Percentiles rank a stretch among this genome's conserved stretches.
These are phyloP conservation scores for Malurus melanocephalus DNA, from an alignment of 2,113 vertebrate genomes.

Conservation along the genomic window DNA sequence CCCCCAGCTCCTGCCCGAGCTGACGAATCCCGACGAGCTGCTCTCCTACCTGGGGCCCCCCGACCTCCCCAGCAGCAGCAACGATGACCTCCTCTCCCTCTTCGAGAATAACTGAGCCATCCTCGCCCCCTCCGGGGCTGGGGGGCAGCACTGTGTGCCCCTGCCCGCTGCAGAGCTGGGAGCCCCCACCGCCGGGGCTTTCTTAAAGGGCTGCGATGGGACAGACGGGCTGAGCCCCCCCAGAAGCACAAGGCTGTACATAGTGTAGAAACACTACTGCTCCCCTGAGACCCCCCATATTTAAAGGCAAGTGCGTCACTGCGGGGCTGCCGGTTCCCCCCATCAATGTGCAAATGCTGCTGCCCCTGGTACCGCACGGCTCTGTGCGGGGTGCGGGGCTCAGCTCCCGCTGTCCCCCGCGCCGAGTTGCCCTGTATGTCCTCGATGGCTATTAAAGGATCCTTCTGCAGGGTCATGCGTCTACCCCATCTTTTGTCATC, in stretches of 20 bases:
- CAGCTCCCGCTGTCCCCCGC: background rate
- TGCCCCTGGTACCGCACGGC: background rate
- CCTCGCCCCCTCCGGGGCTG: background rate
- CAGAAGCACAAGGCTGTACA: slow-evolving; percentile 70
- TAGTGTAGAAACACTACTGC: slow-evolving; percentile 57
- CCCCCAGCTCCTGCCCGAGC: slow-evolving; percentile 89
- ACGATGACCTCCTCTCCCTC: slow-evolving; percentile 91
- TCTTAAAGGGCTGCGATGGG: background rate
- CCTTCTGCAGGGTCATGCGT: slow-evolving; percentile 29
- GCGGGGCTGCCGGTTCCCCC: background rate
- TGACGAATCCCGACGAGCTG: slow-evolving; percentile 93
- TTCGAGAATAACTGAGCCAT: slow-evolving; percentile 91
- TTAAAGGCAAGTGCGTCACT: slow-evolving; percentile 35
- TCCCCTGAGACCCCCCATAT: background rate
- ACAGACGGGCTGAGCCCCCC: background rate
- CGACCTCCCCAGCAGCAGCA: slow-evolving; percentile 90
- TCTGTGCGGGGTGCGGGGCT: background rate
- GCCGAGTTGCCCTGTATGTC: slow-evolving; percentile 6
- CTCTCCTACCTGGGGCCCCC: slow-evolving; percentile 92
- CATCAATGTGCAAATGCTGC: slow-evolving; percentile 31
- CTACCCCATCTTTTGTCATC: background rate
- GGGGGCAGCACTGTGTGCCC: background rate
- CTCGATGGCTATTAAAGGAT: slow-evolving; percentile 71
- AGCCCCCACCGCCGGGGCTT: background rate
- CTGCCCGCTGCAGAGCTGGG: background rate